Evolutionary conservation across 2,888 invertebrate genomes (phyloP).

Genomic region (Callyntrura sp.): DNA sequence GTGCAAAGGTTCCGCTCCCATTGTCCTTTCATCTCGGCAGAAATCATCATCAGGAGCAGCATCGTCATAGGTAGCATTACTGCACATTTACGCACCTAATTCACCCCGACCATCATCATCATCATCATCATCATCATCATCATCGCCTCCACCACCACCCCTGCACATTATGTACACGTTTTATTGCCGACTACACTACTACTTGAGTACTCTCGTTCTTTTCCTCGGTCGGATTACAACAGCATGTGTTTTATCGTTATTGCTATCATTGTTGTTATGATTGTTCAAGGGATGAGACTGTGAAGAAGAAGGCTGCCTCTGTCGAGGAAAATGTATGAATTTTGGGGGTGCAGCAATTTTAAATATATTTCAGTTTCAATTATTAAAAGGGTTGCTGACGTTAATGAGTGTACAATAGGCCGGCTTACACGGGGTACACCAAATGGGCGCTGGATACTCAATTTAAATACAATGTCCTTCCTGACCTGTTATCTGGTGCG

Average conservation of each 20-base stretch:
- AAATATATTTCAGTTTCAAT: too few species aligned
- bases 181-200: too few species aligned
- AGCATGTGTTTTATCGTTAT: not conserved
- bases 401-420: too few species aligned
- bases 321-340: too few species aligned
- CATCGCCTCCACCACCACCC: constrained; percentile 85
- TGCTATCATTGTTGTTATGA: not conserved
- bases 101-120: constrained; percentile 86
- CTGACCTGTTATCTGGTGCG: too few species aligned
- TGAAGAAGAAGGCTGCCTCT: not conserved
- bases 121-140: constrained; percentile 86
- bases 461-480: too few species aligned
- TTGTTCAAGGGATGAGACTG: not conserved
- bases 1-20: constrained; percentile 83
- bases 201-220: not conserved
- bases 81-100: constrained; percentile 71
- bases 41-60: not conserved
- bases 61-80: not conserved
- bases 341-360: too few species aligned
- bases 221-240: not conserved
- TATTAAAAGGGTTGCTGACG: too few species aligned
- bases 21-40: constrained; percentile 77
- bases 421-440: too few species aligned
- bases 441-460: too few species aligned
- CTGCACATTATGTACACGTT: not conserved